Evolutionary conservation across 2,113 vertebrate genomes (phyloP).

Genomic region (Hypocryptadius cinnamomeus): DNA sequence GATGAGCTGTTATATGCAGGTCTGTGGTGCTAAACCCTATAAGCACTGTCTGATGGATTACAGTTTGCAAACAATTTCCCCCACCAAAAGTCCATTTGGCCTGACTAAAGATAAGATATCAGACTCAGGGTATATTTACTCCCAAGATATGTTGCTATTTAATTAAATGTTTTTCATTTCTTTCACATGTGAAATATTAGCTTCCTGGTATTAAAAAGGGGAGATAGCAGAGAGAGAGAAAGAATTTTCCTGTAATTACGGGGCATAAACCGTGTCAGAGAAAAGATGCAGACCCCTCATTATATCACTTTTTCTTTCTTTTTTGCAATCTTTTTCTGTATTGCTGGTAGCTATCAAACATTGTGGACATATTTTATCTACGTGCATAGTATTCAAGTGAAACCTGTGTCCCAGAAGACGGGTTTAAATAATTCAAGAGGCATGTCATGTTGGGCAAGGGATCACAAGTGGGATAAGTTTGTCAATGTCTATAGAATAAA

Average conservation of each 20-base stretch:
- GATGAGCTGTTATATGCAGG: neutral
- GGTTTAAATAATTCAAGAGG: neutral
- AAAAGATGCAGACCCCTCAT: neutral
- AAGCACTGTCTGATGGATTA: slow-evolving; percentile 25
- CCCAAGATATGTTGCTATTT: slow-evolving; percentile 8
- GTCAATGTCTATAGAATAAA: neutral
- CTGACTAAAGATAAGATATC: slow-evolving; percentile 23
- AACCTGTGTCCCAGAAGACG: neutral
- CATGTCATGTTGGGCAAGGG: neutral
- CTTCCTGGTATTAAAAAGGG: neutral
- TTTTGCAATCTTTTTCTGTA: neutral
- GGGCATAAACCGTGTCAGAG: slow-evolving; percentile 7
- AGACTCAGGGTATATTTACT: neutral
- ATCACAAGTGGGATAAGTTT: neutral
- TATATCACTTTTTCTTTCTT: neutral
- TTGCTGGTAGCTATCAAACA: neutral
- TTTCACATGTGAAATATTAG: slow-evolving; percentile 42
- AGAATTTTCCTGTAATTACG: slow-evolving; percentile 15
- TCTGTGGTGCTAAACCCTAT: neutral
- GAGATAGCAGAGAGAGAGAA: neutral
- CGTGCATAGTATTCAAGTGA: neutral
- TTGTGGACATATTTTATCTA: neutral
- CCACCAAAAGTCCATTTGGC: neutral
- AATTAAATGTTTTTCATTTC: slow-evolving; percentile 43
- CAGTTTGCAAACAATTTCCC: slow-evolving; percentile 1